A percentile compares a stretch with the other conserved stretches of the same genome.
These are phyloP conservation scores for Drosophila kanekoi DNA, from an alignment of 2,888 invertebrate genomes.

Conservation along the genomic window DNA sequence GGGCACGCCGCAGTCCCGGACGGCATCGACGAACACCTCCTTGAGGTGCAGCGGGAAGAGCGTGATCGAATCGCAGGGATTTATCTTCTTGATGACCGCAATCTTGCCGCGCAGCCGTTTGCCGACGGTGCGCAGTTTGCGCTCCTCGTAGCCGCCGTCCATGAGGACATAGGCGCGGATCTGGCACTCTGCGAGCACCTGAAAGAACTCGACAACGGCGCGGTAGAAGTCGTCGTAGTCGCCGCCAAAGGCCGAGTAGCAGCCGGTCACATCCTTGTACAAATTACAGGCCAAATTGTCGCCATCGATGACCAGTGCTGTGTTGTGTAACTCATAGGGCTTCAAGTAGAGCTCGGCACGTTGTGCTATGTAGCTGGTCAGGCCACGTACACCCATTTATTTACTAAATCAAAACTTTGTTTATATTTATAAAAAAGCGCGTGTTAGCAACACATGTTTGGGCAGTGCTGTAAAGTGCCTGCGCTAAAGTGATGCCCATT, in stretches of 20 bases:
- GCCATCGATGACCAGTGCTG: conserved; percentile 92
- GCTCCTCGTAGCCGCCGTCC: conserved; percentile 91
- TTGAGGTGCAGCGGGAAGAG: conserved; percentile 92
- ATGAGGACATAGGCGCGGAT: conserved; percentile 91
- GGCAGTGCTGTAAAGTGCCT: conserved; percentile 21
- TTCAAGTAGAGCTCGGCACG: conserved; percentile 89
- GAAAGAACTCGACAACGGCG: conserved; percentile 89
- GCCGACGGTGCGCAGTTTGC: conserved; percentile 89
- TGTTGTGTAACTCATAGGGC: conserved; percentile 88
- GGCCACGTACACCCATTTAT: conserved; percentile 93
- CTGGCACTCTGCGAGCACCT: conserved; percentile 89
- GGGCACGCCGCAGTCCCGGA: conserved; percentile 88
- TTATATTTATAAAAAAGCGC: conserved; percentile 44
- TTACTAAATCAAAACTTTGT: conserved; percentile 25
- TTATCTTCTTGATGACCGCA: conserved; percentile 86
- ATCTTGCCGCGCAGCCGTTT: conserved; percentile 88
- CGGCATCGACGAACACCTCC: conserved; percentile 90
- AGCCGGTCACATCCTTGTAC: conserved; percentile 88
- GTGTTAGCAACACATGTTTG: conserved; percentile 49
- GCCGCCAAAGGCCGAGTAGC: conserved; percentile 92
- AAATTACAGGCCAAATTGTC: conserved; percentile 90
- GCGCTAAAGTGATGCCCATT: conserved; percentile 24
- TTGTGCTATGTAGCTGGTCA: conserved; percentile 91
- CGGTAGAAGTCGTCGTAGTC: conserved; percentile 93
- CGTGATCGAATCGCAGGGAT: conserved; percentile 86